Base-by-base conservation (phyloP, 92 coral and sea anemone genomes). In the Pocillopora grandis region DNA sequence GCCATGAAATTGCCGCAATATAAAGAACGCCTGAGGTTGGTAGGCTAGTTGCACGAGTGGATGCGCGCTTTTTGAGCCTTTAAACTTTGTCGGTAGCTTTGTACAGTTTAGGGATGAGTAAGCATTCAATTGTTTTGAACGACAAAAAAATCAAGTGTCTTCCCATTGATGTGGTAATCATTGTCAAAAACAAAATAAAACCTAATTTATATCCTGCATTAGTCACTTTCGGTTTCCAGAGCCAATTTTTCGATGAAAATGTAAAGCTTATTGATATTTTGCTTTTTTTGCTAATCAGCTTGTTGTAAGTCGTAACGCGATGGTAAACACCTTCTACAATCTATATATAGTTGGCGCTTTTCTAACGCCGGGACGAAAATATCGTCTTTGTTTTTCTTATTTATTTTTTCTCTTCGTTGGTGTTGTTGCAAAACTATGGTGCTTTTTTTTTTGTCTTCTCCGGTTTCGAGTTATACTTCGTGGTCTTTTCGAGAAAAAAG, bases 271-370 rank as follows among this genome's bases (percentile, higher is more conserved):
- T 42, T 57, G 49, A 70, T 58, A 57, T 55, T 17, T 80, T 58
- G 85, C 67, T 31, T 55, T 13, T 49, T 80, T 80, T 19, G 52
- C 15, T 48, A n/a, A 58, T 31, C 59, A 9, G 72, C 62, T 61
- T 36, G 71, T 49, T 77, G 70, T 21, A 20, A 65, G 58, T 58
- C 64, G 77, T 81, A 58, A 52, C 71, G 85, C 60, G 85, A 71
- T 18, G 23, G 70, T 81, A 71, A 81, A 60, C 85, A 81, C 18
- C 77, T 11, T 23, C 31, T 61, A 18, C 42, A 59, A 59, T 42
- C 70, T 58, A 81, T 71, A 81, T 81, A 81, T 58, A 59, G 15
- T 21, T 42, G 59, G 42, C 48, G 85, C 61, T 81, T 19, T 81
- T 81, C 78, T 48, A 76, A 81, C 78, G 77, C 85, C 57, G 61